A percentile compares a stretch with the other conserved stretches of the same genome.
Evolutionary conservation across 2,113 vertebrate species (phyloP).

Genomic region (Macheiramphus alcinus): DNA sequence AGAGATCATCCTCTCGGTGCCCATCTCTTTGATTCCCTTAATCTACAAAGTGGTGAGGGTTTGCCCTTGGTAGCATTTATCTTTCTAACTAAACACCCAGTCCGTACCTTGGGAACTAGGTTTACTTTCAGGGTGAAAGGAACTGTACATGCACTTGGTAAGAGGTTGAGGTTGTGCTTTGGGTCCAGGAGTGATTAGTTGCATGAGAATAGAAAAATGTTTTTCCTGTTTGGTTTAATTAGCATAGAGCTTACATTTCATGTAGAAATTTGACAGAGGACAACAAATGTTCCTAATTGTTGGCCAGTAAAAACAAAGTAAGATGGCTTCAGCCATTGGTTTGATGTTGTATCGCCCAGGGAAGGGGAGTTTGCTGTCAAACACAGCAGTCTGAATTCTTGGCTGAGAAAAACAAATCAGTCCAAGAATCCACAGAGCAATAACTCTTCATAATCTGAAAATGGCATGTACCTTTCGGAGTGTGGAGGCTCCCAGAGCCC

Average conservation of each 20-base stretch:
- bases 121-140: background rate
- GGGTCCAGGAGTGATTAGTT: background rate
- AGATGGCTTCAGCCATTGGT: background rate
- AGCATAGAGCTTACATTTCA: conserved; percentile 20
- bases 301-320: conserved; percentile 24
- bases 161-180: background rate
- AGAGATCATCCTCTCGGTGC: background rate
- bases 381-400: background rate
- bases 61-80: background rate
- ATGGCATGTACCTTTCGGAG: background rate
- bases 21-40: background rate
- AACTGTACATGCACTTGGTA: background rate
- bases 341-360: background rate
- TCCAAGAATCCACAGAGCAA: background rate
- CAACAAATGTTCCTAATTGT: conserved; percentile 21
- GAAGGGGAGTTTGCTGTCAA: background rate
- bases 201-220: conserved; percentile 27
- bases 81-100: background rate
- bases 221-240: conserved; percentile 56
- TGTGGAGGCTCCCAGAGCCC: background rate
- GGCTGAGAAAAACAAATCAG: background rate
- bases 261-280: conserved; percentile 14
- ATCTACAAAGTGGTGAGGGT: background rate
- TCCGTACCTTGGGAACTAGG: background rate
- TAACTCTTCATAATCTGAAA: background rate